phyloP scores from a whole-genome alignment of 1,140 invertebrate species.

The Trichoplusia ni region DNA sequence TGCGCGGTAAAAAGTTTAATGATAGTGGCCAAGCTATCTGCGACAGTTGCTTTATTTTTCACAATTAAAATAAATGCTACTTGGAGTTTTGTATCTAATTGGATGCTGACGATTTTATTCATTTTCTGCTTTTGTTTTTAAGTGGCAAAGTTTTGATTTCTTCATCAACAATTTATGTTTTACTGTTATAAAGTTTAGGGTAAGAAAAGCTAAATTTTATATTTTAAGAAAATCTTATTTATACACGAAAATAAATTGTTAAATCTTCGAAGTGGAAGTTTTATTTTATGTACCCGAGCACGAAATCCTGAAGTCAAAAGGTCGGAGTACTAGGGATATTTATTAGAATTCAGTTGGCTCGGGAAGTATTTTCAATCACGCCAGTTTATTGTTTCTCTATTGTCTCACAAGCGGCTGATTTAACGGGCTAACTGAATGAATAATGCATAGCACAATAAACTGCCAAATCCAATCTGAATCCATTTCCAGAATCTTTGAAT shows the following conservation, averaged over 20 bases:
- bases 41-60: constrained; percentile 27
- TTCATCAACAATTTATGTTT: too few relatives aligned
- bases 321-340: constrained; percentile 18
- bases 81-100: constrained; percentile 16
- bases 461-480: constrained; percentile 37
- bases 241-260: too few relatives aligned
- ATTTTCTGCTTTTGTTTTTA: too few relatives aligned
- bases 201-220: too few relatives aligned
- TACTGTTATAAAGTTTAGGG: too few relatives aligned
- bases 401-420: constrained; percentile 27
- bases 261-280: too few relatives aligned
- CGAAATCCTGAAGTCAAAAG: constrained; percentile 20
- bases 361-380: constrained; percentile 19
- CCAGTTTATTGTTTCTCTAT: constrained; percentile 32
- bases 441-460: constrained; percentile 39
- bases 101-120: background rate
- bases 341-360: constrained; percentile 13
- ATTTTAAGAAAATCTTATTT: too few relatives aligned
- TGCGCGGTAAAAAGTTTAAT: constrained; percentile 54
- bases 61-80: constrained; percentile 33
- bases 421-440: constrained; percentile 41
- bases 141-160: too few relatives aligned
- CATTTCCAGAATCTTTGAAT: constrained; percentile 33
- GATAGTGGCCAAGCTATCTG: constrained; percentile 39
- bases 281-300: constrained; percentile 13